These are phyloP conservation scores for Porites lobata DNA, from an alignment of 92 coral and sea anemone genomes.

Conservation along the genomic window DNA sequence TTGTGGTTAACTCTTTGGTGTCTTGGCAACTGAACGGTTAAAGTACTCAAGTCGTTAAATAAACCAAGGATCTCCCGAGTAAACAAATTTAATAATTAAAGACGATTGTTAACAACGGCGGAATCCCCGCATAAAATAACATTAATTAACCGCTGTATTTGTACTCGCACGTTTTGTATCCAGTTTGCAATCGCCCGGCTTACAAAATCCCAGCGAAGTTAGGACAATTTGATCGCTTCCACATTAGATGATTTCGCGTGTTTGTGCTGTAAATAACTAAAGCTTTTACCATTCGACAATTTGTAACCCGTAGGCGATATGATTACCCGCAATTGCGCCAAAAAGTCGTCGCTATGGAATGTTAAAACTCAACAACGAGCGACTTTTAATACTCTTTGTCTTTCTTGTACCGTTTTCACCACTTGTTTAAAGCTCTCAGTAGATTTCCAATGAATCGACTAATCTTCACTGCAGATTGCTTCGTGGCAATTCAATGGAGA, in stretches of 20 bases:
- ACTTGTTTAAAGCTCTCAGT: background rate
- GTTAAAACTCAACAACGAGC: slow-evolving; percentile 31
- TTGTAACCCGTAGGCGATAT: background rate
- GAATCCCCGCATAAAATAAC: slow-evolving; percentile 44
- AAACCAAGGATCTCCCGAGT: slow-evolving; percentile 29
- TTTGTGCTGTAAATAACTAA: background rate
- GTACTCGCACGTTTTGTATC: background rate
- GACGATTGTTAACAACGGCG: slow-evolving; percentile 54
- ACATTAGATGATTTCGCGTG: background rate
- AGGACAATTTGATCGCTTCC: background rate
- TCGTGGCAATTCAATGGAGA: background rate
- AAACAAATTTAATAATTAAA: slow-evolving; percentile 66
- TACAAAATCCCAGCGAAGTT: background rate
- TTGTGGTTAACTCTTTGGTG: background rate
- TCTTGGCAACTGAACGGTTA: slow-evolving; percentile 40
- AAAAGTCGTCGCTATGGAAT: slow-evolving; percentile 38
- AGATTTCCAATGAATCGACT: background rate
- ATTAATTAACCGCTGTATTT: background rate
- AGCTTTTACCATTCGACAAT: background rate
- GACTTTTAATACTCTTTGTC: background rate
- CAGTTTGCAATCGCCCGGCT: background rate
- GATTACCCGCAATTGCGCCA: slow-evolving; percentile 29
- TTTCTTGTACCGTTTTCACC: background rate
- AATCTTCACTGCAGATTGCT: background rate
- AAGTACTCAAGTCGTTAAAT: slow-evolving; percentile 39